These are phyloP conservation scores for Cepaea hortensis DNA, from an alignment of 2,888 invertebrate species.

Conservation along the genomic window DNA sequence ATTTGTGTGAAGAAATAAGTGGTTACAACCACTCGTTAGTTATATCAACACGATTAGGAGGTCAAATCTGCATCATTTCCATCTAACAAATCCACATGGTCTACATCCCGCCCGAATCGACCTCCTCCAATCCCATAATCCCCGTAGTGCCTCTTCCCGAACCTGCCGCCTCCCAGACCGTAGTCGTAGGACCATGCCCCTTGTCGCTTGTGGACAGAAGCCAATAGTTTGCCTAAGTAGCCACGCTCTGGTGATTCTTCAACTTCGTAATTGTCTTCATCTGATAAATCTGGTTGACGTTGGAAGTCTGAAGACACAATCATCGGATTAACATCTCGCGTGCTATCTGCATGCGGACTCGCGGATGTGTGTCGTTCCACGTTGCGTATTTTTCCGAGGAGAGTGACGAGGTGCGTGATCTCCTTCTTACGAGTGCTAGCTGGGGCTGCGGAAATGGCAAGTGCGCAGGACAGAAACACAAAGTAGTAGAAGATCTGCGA, in stretches of 20 bases:
- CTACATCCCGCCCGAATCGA: conserved; percentile 70
- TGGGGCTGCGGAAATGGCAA: conserved; percentile 31
- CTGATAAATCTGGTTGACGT: neutral
- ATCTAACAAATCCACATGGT: conserved; percentile 63
- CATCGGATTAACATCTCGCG: neutral
- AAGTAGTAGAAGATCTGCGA: conserved; percentile 11
- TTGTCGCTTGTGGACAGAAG: conserved; percentile 64
- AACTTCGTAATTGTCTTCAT: too few relatives aligned
- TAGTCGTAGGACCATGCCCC: conserved; percentile 73
- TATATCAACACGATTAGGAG: neutral
- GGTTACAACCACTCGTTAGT: neutral
- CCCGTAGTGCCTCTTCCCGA: conserved; percentile 69
- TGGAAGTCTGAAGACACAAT: neutral
- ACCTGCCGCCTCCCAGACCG: conserved; percentile 74
- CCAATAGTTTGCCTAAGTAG: conserved; percentile 35
- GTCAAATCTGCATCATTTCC: conserved; percentile 41
- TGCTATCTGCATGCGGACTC: neutral
- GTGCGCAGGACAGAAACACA: conserved; percentile 40
- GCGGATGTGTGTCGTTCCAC: conserved; percentile 21
- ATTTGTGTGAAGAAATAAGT: neutral
- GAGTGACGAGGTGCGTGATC: conserved; percentile 32
- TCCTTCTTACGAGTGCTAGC: conserved; percentile 8
- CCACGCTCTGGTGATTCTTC: neutral
- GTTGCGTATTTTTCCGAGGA: conserved; percentile 45
- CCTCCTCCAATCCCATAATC: conserved; percentile 72